Percentiles rank a stretch among this genome's conserved stretches.
Evolutionary conservation across 2,113 vertebrate species (phyloP).

Genomic region (Oreotrochilus melanogaster): DNA sequence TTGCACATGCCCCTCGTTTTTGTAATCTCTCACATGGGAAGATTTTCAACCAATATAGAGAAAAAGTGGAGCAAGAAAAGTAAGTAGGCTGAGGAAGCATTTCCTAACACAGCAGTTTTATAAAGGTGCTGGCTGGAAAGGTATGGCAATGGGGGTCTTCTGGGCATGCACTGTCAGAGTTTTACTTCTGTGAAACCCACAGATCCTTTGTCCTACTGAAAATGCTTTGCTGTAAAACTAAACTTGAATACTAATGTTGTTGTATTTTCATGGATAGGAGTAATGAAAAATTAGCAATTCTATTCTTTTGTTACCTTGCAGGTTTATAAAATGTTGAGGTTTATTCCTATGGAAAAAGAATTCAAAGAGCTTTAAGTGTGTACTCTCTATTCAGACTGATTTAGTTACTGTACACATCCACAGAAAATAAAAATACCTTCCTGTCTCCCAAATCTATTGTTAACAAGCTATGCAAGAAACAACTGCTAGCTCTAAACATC

Average conservation of each 20-base stretch:
- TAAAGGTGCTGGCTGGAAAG: slow-evolving; percentile 13
- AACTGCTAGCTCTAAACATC: background rate
- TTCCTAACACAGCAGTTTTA: slow-evolving; percentile 48
- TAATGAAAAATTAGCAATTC: background rate
- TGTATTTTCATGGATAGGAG: background rate
- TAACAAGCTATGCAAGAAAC: slow-evolving; percentile 6
- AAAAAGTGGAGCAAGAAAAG: slow-evolving; percentile 32
- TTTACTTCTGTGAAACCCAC: background rate
- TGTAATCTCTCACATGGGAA: slow-evolving; percentile 71
- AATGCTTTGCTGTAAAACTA: background rate
- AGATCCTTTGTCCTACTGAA: background rate
- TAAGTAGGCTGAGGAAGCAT: slow-evolving; percentile 27
- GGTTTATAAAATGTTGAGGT: background rate
- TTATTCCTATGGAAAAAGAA: background rate
- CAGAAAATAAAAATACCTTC: background rate
- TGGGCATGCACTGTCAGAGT: background rate
- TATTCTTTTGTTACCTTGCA: background rate
- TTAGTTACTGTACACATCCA: background rate
- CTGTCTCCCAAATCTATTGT: background rate
- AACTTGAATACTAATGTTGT: background rate
- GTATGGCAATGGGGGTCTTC: background rate
- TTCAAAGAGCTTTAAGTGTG: background rate
- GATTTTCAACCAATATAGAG: slow-evolving; percentile 62
- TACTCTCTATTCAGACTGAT: background rate
- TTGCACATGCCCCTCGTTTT: slow-evolving; percentile 90